A percentile compares a stretch with the other conserved stretches of the same genome.
Conservation (phyloP, 2,888 invertebrate genomes). For the Diaprepes abbreviatus region DNA sequence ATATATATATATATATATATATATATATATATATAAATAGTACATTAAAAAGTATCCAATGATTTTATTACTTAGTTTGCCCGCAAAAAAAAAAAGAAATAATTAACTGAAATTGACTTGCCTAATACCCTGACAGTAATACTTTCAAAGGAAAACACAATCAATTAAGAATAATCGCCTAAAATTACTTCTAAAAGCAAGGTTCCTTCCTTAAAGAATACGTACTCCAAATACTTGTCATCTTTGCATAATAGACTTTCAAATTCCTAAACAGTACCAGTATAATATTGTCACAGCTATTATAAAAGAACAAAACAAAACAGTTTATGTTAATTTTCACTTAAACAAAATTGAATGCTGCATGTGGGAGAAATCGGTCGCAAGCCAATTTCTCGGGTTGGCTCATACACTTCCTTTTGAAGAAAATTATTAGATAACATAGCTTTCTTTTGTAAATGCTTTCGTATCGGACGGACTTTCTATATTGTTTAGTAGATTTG, state of each 20-base stretch:
- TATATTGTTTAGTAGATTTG: constrained; percentile 46
- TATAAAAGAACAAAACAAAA: constrained; percentile 36
- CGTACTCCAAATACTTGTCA: constrained; percentile 29
- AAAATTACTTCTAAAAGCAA: too few relatives aligned
- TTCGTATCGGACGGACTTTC: constrained; percentile 38
- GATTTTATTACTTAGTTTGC: too few relatives aligned
- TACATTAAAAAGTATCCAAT: too few relatives aligned
- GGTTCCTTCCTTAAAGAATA: too few relatives aligned
- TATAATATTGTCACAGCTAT: constrained; percentile 32
- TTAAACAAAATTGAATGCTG: constrained; percentile 40
- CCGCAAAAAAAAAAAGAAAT: too few relatives aligned
- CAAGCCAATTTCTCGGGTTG: constrained; percentile 42
- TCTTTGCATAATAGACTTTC: constrained; percentile 38
- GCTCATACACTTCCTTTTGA: constrained; percentile 45
- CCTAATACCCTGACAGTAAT: too few relatives aligned
- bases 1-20: too few relatives aligned
- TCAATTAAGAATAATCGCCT: too few relatives aligned
- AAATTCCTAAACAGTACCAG: constrained; percentile 31
- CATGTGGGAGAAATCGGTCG: constrained; percentile 45
- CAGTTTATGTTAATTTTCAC: constrained; percentile 46
- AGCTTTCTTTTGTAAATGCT: constrained; percentile 37
- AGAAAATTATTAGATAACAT: constrained; percentile 44
- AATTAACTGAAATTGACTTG: too few relatives aligned
- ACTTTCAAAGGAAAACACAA: too few relatives aligned
- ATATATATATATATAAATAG: too few relatives aligned